These are phyloP conservation scores for Ecdyonurus torrentis DNA, from an alignment of 2,888 invertebrate species.

Conservation along the genomic window DNA sequence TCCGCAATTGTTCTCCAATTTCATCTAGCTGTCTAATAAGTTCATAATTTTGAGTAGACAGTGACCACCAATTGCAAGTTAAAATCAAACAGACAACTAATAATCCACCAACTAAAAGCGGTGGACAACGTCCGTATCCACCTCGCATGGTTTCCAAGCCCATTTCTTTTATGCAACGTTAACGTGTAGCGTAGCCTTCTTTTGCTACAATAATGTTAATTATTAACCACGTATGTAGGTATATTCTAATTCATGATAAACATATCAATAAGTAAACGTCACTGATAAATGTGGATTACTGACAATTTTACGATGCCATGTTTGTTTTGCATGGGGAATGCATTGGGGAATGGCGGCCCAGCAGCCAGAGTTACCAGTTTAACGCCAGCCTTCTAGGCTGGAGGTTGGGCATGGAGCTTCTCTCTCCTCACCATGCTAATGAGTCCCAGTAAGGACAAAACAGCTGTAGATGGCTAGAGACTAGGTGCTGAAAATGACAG, in stretches of 20 bases:
- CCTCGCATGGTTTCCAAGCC: slow-evolving; percentile 26
- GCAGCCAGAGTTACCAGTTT: too few species aligned
- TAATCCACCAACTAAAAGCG: slow-evolving; percentile 24
- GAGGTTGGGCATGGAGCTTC: too few species aligned
- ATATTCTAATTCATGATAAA: background rate
- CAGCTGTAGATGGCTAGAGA: too few species aligned
- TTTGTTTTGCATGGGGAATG: background rate
- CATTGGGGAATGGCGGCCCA: too few species aligned
- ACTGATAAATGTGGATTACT: background rate
- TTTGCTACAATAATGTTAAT: too few species aligned
- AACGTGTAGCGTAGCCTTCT: too few species aligned
- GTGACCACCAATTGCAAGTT: slow-evolving; percentile 25
- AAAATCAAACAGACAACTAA: slow-evolving; percentile 23
- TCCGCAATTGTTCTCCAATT: slow-evolving; percentile 23
- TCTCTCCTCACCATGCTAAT: too few species aligned
- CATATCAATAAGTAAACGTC: background rate
- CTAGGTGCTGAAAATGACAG: too few species aligned
- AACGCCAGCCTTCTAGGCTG: too few species aligned
- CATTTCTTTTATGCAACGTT: slow-evolving; percentile 18
- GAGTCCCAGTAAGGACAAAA: too few species aligned
- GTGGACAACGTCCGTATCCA: slow-evolving; percentile 25
- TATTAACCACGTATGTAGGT: too few species aligned
- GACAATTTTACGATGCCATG: background rate
- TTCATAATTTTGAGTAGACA: slow-evolving; percentile 24
- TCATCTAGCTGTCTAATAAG: slow-evolving; percentile 24